A percentile compares a stretch with the other conserved stretches of the same genome.
phyloP scores from a whole-genome alignment of 2,797 vertebrate species.

The Scarus forsteni region DNA sequence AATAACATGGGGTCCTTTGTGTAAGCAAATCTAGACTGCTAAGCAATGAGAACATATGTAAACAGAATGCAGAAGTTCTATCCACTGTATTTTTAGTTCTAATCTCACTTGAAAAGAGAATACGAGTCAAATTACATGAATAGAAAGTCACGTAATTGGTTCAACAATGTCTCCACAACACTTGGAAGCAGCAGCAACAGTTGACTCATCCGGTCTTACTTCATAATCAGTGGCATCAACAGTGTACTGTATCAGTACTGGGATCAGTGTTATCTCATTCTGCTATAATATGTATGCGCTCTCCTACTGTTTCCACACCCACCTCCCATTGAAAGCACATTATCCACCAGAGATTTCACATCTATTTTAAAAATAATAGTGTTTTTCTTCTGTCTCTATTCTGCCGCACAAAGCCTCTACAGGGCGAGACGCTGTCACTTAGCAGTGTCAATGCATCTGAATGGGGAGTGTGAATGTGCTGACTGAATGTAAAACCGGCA shows the following conservation, averaged over 20 bases:
- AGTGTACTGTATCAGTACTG: constrained; percentile 74
- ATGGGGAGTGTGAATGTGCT: constrained; percentile 80
- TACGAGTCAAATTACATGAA: constrained; percentile 63
- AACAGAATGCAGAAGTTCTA: constrained; percentile 67
- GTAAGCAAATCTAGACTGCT: constrained; percentile 58
- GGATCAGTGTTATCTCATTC: constrained; percentile 77
- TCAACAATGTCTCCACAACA: constrained; percentile 65
- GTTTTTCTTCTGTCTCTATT: constrained; percentile 73
- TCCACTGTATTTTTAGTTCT: constrained; percentile 78
- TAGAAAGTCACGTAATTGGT: constrained; percentile 67
- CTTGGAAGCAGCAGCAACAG: constrained; percentile 72
- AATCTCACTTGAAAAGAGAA: constrained; percentile 80
- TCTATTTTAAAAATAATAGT: constrained; percentile 83
- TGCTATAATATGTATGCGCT: constrained; percentile 68
- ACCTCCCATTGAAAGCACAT: constrained; percentile 79
- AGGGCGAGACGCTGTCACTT: constrained; percentile 81
- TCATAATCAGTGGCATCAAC: constrained; percentile 72
- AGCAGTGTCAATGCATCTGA: constrained; percentile 78
- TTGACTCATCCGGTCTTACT: constrained; percentile 80
- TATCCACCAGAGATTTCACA: constrained; percentile 81
- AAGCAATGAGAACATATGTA: constrained; percentile 52
- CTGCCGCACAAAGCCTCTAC: constrained; percentile 70
- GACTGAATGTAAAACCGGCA: constrained; percentile 80
- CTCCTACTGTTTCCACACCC: constrained; percentile 80
- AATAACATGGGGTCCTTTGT: constrained; percentile 64